phyloP scores from a whole-genome alignment of 2,888 invertebrate species.

The Lasioglossum lativentre region DNA sequence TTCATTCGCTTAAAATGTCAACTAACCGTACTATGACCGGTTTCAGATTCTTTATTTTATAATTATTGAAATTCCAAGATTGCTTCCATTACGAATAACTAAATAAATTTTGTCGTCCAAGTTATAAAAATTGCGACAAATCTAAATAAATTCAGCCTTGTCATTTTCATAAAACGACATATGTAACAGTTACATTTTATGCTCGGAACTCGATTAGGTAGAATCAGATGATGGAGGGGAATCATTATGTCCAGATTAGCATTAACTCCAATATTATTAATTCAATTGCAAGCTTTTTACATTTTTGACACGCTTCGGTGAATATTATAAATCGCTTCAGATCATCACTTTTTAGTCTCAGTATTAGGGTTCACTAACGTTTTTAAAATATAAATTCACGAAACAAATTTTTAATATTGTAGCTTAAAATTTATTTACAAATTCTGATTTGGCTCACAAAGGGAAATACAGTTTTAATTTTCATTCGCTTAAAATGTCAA shows the following conservation, averaged over 20 bases:
- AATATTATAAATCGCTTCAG: background rate
- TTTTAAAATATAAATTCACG: too few relatives aligned
- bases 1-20: background rate
- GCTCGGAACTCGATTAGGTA: too few relatives aligned
- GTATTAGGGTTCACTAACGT: too few relatives aligned
- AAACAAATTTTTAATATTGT: background rate
- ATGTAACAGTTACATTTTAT: too few relatives aligned
- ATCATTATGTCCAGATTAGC: background rate
- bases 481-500: background rate
- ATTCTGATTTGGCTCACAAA: background rate
- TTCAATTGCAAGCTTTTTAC: background rate
- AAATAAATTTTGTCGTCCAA: background rate
- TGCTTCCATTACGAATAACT: background rate
- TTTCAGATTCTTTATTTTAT: background rate
- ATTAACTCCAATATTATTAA: background rate
- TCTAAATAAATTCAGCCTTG: background rate
- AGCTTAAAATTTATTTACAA: background rate
- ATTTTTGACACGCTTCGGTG: background rate
- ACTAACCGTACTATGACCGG: background rate
- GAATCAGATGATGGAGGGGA: too few relatives aligned
- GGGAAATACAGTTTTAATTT: background rate
- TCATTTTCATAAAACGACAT: background rate
- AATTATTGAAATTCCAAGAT: background rate
- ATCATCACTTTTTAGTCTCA: background rate
- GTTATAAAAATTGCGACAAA: background rate